Evolutionary conservation across 2,888 invertebrate species (phyloP).

Genomic region (Acrobasis suavella): DNA sequence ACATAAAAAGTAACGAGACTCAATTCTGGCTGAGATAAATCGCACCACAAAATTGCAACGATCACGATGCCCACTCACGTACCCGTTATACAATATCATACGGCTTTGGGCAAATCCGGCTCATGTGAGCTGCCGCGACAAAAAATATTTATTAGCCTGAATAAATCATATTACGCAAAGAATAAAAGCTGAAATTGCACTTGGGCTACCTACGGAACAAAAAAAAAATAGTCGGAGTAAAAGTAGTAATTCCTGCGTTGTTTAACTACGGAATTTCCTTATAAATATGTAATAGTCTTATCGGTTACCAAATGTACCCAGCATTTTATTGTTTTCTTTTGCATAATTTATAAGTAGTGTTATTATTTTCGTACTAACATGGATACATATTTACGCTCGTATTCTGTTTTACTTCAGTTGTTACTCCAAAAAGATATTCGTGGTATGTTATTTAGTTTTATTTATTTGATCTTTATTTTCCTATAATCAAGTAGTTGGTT

Average conservation of each 20-base stretch:
- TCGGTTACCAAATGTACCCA: not conserved
- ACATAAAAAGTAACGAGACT: not conserved
- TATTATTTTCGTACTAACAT: not conserved
- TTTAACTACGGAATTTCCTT: not conserved
- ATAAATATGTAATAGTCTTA: not conserved
- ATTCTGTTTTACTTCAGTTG: too few relatives aligned
- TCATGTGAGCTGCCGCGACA: not conserved
- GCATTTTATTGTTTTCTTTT: not conserved
- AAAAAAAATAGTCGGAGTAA: not conserved
- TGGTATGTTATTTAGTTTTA: too few relatives aligned
- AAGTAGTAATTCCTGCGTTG: conserved; percentile 1
- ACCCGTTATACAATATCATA: not conserved
- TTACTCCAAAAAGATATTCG: too few relatives aligned
- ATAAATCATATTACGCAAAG: conserved; percentile 7
- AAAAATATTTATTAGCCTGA: conserved; percentile 9
- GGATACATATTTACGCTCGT: too few relatives aligned
- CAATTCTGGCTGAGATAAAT: not conserved
- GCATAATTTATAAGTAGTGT: not conserved
- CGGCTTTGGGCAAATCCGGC: conserved; percentile 2
- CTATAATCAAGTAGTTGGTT: too few relatives aligned
- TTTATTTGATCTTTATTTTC: too few relatives aligned
- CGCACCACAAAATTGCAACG: not conserved
- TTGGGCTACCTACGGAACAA: not conserved
- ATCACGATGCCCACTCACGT: conserved; percentile 7
- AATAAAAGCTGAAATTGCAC: conserved; percentile 10